Evolutionary conservation across 1,140 invertebrate species (phyloP).

Genomic region (Anagrus nilaparvatae): DNA sequence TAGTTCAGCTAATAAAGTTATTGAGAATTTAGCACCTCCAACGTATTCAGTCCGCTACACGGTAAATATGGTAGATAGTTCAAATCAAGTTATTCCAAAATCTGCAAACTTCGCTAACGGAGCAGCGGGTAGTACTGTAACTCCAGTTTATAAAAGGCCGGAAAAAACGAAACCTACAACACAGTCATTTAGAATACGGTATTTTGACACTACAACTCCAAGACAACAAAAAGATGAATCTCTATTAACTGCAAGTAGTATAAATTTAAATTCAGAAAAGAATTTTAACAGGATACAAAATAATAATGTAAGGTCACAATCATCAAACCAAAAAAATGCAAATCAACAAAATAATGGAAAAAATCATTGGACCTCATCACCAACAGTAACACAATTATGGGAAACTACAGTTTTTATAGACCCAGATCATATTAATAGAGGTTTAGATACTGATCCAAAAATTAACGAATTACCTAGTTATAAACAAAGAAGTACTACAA

Average conservation of each 20-base stretch:
- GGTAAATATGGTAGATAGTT: slow-evolving; percentile 14
- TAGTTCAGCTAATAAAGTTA: slow-evolving; percentile 15
- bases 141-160: slow-evolving; percentile 9
- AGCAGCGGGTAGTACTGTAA: not conserved
- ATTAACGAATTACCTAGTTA: slow-evolving; percentile 9
- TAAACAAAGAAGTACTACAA: slow-evolving; percentile 20
- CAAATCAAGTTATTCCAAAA: not conserved
- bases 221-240: slow-evolving; percentile 25
- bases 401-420: slow-evolving; percentile 56
- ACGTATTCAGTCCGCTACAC: slow-evolving; percentile 14
- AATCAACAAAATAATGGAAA: slow-evolving; percentile 17
- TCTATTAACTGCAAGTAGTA: slow-evolving; percentile 26
- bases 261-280: slow-evolving; percentile 23
- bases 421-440: slow-evolving; percentile 60
- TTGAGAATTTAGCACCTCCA: slow-evolving; percentile 24
- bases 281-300: not conserved
- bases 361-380: slow-evolving; percentile 46
- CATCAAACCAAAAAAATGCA: not conserved
- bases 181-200: slow-evolving; percentile 28
- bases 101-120: not conserved
- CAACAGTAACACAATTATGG: slow-evolving; percentile 47
- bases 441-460: slow-evolving; percentile 38
- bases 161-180: slow-evolving; percentile 9
- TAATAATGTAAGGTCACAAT: not conserved
- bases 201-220: slow-evolving; percentile 24